Base-by-base conservation (phyloP, 2,888 invertebrate genomes). In the Eupithecia abbreviata region DNA sequence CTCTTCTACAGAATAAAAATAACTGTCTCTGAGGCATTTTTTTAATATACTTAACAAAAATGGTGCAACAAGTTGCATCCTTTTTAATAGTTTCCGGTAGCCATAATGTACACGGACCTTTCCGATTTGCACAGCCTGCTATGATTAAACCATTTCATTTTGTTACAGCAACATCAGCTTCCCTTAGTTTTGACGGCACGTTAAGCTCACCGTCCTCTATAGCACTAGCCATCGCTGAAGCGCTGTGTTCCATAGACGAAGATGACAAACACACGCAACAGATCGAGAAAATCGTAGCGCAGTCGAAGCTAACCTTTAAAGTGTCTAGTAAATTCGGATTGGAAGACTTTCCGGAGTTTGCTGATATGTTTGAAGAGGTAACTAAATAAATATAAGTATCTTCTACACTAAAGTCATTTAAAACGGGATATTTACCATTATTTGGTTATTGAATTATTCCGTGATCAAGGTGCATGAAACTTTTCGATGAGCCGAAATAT, bases 211-310 rank as follows among this genome's bases (percentile, higher is more conserved):
- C 95, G 0, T 95, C 96, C 0, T 95, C 96, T 0, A 95, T 96
- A 70, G 97, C 97, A 0, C 95, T 96, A n/a, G 96, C 97, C 0
- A 90, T 97, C 9, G 97, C 97, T 0, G 98, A 98, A 90, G 97
- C 97, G 0, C 93, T 98, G 15, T 98, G 98, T 86, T 97, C 96
- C 42, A 96, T 98, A 72, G 97, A 98, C 87, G 97, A 97, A 84
- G 97, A 97, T 78, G 96, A 97, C 86, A 97, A 97, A 83, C 97
- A 97, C 84, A 97, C 97, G 0, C 96, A 96, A 79, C 97, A 97
- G 85, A 96, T 98, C 71, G 95, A 96, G 13, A 91, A 95, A 62
- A 95, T 98, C 62, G 89, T 97, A 15, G 91, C 93, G 12, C 95
- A 96, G 82, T 95, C 96, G 2, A 95, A 94, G 79, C 94, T 91